Base-by-base conservation (phyloP, 1,140 invertebrate species). In the Campoletis sonorensis region DNA sequence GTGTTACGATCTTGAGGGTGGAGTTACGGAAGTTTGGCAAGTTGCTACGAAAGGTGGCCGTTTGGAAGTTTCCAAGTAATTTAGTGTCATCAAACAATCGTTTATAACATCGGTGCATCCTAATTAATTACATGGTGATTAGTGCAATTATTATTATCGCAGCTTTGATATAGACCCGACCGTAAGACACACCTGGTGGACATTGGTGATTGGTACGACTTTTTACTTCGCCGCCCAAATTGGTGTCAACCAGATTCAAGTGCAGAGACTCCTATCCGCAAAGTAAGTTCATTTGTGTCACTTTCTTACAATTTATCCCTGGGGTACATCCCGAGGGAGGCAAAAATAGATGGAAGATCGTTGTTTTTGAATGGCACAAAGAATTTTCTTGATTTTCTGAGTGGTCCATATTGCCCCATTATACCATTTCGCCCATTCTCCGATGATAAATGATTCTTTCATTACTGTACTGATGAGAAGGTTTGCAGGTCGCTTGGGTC, bases 211-310 rank as follows among this genome's bases (percentile, higher is more conserved):
- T 54, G 97, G 97, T 0, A 96, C 96, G 0, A 92, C 93, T 27
- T 95, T 96, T 85, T 95, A 95, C 0, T 97, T 94, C 89, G 87
- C 96, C 15, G 94, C 96, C 0, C 87, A 97, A 0, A 97, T 97
- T 90, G 97, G 94, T 0, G 95, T 97, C 0, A 98, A 97, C 88
- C 97, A 98, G 90, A 89, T 92, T 8, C 89, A 92, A 54, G 88
- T 92, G n/a, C 91, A 92, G 81, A 87, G 91, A 68, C 82, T 91
- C 5, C 73, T 91, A 37, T 90, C 91, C 13, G 88, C 89, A 13
- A 91, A 90, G 91, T 92, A 81, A 83, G 89, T 85, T 71, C 21
- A 51, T 1, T 70, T 15, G 16, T 33, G 54, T 58, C 21, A 5
- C 21, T 21, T 21, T 58, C 4, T n/a, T n/a, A 1, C 8, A 21